A percentile compares a stretch with the other conserved stretches of the same genome.
phyloP scores from a whole-genome alignment of 2,113 vertebrate species.

The Microcebus jonahi region DNA sequence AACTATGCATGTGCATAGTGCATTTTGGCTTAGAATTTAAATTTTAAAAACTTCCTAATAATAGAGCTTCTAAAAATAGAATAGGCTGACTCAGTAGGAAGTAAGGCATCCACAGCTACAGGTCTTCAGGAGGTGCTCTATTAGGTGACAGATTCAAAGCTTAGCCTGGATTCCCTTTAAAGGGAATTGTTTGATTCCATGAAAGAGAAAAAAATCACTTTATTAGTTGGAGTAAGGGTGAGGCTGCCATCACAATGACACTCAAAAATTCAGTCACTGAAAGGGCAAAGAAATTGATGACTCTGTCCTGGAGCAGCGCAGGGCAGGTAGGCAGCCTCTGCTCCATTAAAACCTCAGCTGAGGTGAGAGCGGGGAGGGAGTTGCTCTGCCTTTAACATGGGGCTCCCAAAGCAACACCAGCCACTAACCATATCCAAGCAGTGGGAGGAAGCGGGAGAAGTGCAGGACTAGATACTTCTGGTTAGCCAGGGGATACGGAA shows the following conservation, averaged over 20 bases:
- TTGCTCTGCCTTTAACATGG: neutral
- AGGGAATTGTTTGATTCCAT: neutral
- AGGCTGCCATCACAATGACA: neutral
- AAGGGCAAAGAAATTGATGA: neutral
- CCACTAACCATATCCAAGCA: neutral
- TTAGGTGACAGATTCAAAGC: neutral
- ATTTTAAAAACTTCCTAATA: neutral
- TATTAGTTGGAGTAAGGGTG: neutral
- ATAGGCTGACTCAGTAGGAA: neutral
- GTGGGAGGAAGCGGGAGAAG: neutral
- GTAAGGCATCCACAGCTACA: neutral
- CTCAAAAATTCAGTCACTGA: neutral
- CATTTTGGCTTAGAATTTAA: neutral
- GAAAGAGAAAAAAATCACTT: neutral
- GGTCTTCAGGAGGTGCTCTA: neutral
- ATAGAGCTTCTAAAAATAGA: neutral
- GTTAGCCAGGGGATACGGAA: neutral
- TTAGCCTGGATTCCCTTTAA: neutral
- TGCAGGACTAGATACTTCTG: neutral
- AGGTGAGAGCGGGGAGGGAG: rapidly evolving
- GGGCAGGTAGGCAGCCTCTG: neutral
- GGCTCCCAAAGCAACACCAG: neutral
- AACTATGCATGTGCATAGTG: neutral
- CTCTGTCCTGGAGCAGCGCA: neutral
- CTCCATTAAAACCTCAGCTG: neutral